These are phyloP conservation scores for Lepidurus apus DNA, from an alignment of 1,140 invertebrate species.

Conservation along the genomic window DNA sequence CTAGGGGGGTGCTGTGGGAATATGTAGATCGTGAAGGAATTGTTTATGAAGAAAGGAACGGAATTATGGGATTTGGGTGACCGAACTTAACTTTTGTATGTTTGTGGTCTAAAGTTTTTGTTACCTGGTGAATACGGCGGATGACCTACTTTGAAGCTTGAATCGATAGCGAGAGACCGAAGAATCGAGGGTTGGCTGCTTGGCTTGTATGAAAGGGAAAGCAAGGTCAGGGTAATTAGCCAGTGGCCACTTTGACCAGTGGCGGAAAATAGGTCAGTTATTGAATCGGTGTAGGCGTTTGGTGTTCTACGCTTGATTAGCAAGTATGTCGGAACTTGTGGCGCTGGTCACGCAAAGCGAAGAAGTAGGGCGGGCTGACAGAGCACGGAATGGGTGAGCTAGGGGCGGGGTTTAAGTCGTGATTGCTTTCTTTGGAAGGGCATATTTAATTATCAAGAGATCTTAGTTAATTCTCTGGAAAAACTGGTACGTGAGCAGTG, in stretches of 20 bases:
- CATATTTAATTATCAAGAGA: too few relatives aligned
- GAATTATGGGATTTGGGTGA: slow-evolving; percentile 14
- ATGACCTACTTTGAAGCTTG: neutral
- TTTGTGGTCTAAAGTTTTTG: neutral
- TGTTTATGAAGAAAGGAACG: neutral
- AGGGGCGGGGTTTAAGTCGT: too few relatives aligned
- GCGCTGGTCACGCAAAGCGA: slow-evolving; percentile 7
- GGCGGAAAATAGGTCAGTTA: neutral
- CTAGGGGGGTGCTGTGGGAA: neutral
- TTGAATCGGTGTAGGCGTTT: neutral
- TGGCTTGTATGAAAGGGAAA: neutral
- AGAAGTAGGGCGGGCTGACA: neutral
- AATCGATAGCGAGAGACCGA: neutral
- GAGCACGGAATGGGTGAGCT: too few relatives aligned
- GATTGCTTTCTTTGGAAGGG: too few relatives aligned
- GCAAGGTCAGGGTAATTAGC: neutral
- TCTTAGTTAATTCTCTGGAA: too few relatives aligned
- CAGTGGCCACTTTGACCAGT: neutral
- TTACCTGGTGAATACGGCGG: neutral
- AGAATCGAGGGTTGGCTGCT: neutral
- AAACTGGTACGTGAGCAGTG: neutral
- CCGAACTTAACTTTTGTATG: neutral
- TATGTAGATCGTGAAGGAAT: neutral
- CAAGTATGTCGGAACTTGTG: neutral
- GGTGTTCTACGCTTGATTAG: neutral